phyloP scores from a whole-genome alignment of 2,888 invertebrate species.

The Ormyrus nitidulus region DNA sequence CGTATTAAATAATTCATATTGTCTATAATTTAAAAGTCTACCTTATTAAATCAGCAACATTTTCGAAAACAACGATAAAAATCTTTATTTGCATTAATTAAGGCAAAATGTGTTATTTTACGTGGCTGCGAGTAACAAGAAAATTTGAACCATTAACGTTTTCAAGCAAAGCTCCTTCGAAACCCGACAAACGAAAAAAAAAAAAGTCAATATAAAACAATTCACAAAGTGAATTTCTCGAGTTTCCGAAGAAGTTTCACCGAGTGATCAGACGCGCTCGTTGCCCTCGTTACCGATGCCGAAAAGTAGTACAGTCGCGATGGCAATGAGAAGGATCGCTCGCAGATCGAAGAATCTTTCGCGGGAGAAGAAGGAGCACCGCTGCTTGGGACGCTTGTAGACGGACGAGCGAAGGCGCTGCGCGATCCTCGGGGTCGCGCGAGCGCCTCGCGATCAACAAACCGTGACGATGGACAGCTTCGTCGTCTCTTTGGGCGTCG shows the following conservation, averaged over 20 bases:
- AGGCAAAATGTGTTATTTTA: slow-evolving; percentile 8
- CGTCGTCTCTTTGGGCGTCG: slow-evolving; percentile 65
- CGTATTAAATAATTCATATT: slow-evolving; percentile 15
- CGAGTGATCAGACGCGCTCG: not conserved
- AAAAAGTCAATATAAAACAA: not conserved
- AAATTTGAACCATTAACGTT: not conserved
- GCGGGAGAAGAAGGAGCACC: slow-evolving; percentile 4
- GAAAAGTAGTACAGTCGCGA: not conserved
- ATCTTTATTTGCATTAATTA: slow-evolving; percentile 2
- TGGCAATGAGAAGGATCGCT: not conserved
- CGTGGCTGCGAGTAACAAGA: not conserved
- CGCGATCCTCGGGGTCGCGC: slow-evolving; percentile 40
- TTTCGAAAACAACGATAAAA: slow-evolving; percentile 9
- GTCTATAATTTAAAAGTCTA: slow-evolving; percentile 8
- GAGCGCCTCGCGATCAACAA: slow-evolving; percentile 65
- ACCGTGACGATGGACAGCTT: slow-evolving; percentile 71
- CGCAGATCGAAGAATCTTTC: slow-evolving; percentile 19
- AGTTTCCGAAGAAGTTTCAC: not conserved
- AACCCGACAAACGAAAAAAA: too few species aligned
- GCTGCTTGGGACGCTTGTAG: not conserved
- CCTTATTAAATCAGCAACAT: slow-evolving; percentile 9
- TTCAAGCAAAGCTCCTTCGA: slow-evolving; percentile 14
- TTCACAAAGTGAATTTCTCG: not conserved
- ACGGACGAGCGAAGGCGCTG: slow-evolving; percentile 23
- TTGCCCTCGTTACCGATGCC: not conserved